A percentile compares a stretch with the other conserved stretches of the same genome.
These are phyloP conservation scores for Urocynchramus pylzowi DNA, from an alignment of 2,113 vertebrate species.

Conservation along the genomic window DNA sequence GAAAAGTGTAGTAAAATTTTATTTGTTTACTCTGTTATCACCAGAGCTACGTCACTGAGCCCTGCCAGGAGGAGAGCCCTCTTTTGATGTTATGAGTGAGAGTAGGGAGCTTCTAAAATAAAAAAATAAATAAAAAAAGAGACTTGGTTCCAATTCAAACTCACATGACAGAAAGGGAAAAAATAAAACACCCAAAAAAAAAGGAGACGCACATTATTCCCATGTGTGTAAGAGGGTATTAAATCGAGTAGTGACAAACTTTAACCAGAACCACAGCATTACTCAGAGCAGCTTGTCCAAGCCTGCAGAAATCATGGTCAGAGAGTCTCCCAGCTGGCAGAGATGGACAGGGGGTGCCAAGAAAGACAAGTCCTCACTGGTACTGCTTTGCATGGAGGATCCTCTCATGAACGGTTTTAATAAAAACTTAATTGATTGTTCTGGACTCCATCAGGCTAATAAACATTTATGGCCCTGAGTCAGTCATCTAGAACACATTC, in stretches of 20 bases:
- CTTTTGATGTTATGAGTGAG: not conserved
- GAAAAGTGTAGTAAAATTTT: not conserved
- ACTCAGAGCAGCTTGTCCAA: conserved; percentile 6
- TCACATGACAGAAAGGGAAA: not conserved
- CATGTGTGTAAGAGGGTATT: not conserved
- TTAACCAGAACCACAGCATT: conserved; percentile 4
- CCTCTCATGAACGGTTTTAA: conserved; percentile 9
- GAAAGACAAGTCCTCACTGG: not conserved
- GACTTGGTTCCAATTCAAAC: not conserved
- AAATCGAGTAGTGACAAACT: not conserved
- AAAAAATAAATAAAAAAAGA: not conserved
- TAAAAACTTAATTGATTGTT: conserved; percentile 35
- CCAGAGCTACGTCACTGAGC: not conserved
- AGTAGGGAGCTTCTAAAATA: not conserved
- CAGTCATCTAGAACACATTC: conserved; percentile 33
- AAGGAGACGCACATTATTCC: not conserved
- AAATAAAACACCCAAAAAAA: not conserved
- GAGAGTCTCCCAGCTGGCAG: not conserved
- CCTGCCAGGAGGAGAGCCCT: not conserved
- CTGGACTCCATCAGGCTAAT: conserved; percentile 5
- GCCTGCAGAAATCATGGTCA: not conserved
- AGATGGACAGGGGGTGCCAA: not conserved
- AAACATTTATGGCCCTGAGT: conserved; percentile 20
- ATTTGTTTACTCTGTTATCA: not conserved
- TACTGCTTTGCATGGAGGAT: not conserved